These are phyloP conservation scores for Craterocephalus amniculus DNA, from an alignment of 2,797 vertebrate genomes.

Conservation along the genomic window DNA sequence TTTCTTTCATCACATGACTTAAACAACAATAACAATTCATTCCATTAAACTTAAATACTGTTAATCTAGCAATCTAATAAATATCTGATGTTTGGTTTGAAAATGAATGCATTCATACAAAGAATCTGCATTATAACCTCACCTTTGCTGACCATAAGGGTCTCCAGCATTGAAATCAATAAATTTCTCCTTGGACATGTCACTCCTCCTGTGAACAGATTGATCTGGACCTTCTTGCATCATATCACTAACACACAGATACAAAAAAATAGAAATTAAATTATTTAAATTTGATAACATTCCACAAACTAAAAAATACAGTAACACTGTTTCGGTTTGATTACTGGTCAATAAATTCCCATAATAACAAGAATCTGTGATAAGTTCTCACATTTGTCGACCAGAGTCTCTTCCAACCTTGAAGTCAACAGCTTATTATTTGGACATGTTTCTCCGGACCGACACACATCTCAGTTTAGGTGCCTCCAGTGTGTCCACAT, in stretches of 20 bases:
- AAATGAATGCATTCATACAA: too few species aligned
- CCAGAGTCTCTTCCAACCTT: neutral
- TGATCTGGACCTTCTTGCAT: too few species aligned
- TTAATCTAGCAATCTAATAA: too few species aligned
- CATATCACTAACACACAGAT: too few species aligned
- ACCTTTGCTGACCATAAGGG: neutral
- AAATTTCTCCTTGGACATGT: accelerated
- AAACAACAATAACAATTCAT: neutral
- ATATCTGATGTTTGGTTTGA: too few species aligned
- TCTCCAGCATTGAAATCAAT: neutral
- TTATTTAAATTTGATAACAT: too few species aligned
- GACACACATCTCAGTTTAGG: neutral
- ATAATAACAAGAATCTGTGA: neutral
- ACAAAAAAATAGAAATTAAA: neutral
- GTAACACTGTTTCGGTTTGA: too few species aligned
- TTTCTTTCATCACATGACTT: too few species aligned
- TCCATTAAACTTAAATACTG: too few species aligned
- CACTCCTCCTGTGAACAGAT: neutral
- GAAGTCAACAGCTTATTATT: accelerated
- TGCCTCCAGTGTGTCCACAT: constrained; percentile 1
- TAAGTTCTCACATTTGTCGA: constrained; percentile 2
- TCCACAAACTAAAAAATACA: too few species aligned
- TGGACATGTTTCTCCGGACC: neutral
- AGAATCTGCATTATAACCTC: neutral
- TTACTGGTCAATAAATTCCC: too few species aligned